Evolutionary conservation across 2,888 invertebrate genomes (phyloP), one percentile per base, ranked within the genome.

Genomic region (Neuroscelio doddi): DNA sequence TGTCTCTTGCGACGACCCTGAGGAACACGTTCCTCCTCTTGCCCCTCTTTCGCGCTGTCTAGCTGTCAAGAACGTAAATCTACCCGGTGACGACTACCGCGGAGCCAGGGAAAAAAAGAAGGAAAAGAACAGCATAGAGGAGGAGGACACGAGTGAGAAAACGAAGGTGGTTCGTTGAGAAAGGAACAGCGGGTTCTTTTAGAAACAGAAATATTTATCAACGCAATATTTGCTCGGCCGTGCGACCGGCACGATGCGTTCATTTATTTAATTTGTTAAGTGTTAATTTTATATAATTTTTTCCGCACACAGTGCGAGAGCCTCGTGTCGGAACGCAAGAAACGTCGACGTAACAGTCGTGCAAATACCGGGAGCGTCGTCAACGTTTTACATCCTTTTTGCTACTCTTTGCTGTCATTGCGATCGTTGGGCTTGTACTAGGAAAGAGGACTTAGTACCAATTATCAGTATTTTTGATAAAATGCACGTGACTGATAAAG

Each of bases 261-360:
- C 64, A 77, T 80, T 81, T 81, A 76, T 79, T 82, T 80, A 80
- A 79, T 79, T 77, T 78, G 75, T 75, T 71, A 55, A 73, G 77
- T 74, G 81, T 78, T 81, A 81, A 83, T 81, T 79, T 78, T 68
- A 74, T 79, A 74, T 78, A 81, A 81, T 79, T 81, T 75, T 77
- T 77, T 65, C 44, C 39, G 50, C 78, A 79, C 82, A 78, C 77
- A 69, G 58, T 58, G 68, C 64, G 65, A 58, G 68, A 65, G 59
- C 47, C 53, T 49, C 17, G 16, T 53, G 64, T 17, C 36, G 56
- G 34, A 36, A 53, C 51, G 45, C 52, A 39, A 51, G 57, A 47
- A 41, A 53, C 49, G 51, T 56, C 64, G 51, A 70, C 72, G 70
- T 74, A 79, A 78, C 72, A 68, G 67, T 64, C 71, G 66, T 42